These are phyloP conservation scores for Asarcornis scutulata DNA, from an alignment of 2,113 vertebrate genomes.

Conservation along the genomic window DNA sequence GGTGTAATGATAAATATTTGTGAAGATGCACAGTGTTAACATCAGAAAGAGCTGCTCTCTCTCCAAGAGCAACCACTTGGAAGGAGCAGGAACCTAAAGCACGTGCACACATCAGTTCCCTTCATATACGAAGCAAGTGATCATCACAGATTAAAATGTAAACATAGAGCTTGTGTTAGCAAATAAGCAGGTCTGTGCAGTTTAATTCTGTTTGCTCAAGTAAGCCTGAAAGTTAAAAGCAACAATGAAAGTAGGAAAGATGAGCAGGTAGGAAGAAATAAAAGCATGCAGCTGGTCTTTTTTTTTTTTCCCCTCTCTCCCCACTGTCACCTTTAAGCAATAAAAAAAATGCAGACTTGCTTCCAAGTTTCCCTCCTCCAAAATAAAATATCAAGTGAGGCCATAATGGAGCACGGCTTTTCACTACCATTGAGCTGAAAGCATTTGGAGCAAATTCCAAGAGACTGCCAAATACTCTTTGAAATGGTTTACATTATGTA, in stretches of 20 bases:
- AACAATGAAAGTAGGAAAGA: background rate
- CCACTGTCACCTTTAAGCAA: background rate
- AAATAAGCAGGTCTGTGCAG: background rate
- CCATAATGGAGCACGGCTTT: background rate
- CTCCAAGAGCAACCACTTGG: background rate
- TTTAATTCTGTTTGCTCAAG: background rate
- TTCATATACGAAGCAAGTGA: background rate
- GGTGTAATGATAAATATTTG: background rate
- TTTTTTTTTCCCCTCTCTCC: background rate
- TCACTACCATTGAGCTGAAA: background rate
- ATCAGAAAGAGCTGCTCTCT: background rate
- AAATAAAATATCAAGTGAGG: background rate
- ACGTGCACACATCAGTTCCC: accelerated
- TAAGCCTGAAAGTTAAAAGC: background rate
- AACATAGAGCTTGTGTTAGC: background rate
- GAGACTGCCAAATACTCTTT: background rate
- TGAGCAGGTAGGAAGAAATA: background rate
- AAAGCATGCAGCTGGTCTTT: background rate
- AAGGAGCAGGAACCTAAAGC: background rate
- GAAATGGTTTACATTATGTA: background rate
- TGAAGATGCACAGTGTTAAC: background rate
- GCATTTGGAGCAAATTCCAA: background rate
- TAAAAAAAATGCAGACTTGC: background rate
- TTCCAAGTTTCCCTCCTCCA: background rate
- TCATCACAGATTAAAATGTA: background rate